These are phyloP conservation scores for Ascaphus truei DNA, from an alignment of 2,113 vertebrate species.

Conservation along the genomic window DNA sequence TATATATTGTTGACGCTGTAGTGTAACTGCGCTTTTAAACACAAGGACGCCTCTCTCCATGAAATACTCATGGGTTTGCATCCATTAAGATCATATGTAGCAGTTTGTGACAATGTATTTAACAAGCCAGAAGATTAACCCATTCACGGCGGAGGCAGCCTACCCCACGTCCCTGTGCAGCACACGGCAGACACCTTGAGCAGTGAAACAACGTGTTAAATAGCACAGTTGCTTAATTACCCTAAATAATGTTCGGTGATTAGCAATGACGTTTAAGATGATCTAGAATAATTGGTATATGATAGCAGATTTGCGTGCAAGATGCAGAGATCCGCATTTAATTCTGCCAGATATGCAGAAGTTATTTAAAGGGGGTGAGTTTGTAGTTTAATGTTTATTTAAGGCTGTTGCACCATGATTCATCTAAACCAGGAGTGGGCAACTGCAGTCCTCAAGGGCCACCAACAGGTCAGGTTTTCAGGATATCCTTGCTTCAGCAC, in stretches of 20 bases:
- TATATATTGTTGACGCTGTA: too few species aligned
- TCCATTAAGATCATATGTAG: background rate
- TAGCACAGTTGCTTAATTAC: constrained; percentile 21
- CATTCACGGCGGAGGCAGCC: background rate
- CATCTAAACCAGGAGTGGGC: too few species aligned
- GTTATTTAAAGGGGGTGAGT: constrained; percentile 21
- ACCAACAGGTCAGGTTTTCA: too few species aligned
- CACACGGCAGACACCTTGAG: background rate
- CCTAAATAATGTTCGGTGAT: constrained; percentile 25
- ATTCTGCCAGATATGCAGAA: constrained; percentile 29
- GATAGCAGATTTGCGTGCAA: background rate
- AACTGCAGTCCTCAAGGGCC: too few species aligned
- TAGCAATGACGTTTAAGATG: constrained; percentile 8
- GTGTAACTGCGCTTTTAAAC: too few species aligned
- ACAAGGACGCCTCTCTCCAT: background rate
- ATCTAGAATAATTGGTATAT: constrained; percentile 9
- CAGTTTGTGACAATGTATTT: background rate
- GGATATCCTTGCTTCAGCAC: too few species aligned
- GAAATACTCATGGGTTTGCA: background rate
- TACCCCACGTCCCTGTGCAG: background rate
- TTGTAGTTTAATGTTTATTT: constrained; percentile 8
- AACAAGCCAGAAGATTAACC: background rate
- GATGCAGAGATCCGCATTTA: background rate
- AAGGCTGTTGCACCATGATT: constrained; percentile 13
- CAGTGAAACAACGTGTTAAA: background rate